These are phyloP conservation scores for Polymixis lichenea DNA, from an alignment of 2,888 invertebrate species.

Conservation along the genomic window DNA sequence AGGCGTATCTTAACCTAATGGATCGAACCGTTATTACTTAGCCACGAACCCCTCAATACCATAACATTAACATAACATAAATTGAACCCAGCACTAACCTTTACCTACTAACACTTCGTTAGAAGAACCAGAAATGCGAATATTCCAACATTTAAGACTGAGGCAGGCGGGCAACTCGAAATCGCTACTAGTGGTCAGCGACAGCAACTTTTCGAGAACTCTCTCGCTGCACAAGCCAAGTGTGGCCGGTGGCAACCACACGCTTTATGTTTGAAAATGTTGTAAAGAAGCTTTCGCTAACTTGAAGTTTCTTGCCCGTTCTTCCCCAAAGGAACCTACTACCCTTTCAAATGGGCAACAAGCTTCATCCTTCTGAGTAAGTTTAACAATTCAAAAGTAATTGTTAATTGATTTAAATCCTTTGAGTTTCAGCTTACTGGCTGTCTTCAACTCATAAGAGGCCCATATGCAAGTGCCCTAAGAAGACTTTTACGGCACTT, in stretches of 20 bases:
- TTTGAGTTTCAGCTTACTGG: too few relatives aligned
- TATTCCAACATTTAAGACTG: slow-evolving; percentile 32
- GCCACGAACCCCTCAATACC: background rate
- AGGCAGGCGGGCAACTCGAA: slow-evolving; percentile 6
- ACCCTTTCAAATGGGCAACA: too few relatives aligned
- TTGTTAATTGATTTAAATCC: too few relatives aligned
- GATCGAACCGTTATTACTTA: background rate
- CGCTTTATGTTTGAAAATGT: background rate
- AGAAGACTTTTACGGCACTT: background rate
- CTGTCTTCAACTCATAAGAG: background rate
- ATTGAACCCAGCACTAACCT: background rate
- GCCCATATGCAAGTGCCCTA: background rate
- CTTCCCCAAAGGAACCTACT: too few relatives aligned
- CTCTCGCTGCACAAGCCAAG: background rate
- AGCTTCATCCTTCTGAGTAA: too few relatives aligned
- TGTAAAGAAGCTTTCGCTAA: background rate
- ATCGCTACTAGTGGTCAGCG: background rate
- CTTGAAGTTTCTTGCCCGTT: too few relatives aligned
- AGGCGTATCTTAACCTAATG: background rate
- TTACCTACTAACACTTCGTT: slow-evolving; percentile 20
- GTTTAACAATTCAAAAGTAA: too few relatives aligned
- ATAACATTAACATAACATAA: slow-evolving; percentile 38
- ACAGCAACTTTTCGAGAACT: slow-evolving; percentile 12
- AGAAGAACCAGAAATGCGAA: slow-evolving; percentile 29
- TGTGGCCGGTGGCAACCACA: background rate